Conservation (phyloP, 1,140 invertebrate species). For the Magallana angulata region DNA sequence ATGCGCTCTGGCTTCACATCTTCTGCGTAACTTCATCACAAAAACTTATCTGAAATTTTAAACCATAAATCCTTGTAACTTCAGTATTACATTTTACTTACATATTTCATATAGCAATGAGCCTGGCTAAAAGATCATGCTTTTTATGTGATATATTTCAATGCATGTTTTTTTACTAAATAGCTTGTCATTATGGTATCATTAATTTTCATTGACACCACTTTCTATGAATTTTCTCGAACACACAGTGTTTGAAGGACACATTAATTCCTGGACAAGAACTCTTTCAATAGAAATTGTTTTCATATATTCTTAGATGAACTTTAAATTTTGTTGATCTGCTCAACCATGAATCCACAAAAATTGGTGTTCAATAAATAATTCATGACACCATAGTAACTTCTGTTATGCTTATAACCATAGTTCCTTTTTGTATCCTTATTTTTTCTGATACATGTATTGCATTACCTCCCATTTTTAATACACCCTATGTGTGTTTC, state of each 20-base stretch:
- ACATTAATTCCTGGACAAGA: constrained; percentile 5
- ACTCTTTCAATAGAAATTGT: neutral
- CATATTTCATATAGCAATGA: constrained; percentile 26
- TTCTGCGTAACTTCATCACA: neutral
- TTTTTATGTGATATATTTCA: neutral
- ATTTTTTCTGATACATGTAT: neutral
- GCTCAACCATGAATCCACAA: too few species aligned
- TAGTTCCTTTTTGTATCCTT: too few species aligned
- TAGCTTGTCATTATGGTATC: neutral
- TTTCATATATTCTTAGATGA: constrained; percentile 4
- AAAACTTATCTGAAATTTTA: neutral
- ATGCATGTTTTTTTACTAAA: neutral
- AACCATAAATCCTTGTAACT: neutral
- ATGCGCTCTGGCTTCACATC: neutral
- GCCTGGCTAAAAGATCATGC: constrained; percentile 27
- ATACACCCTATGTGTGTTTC: neutral
- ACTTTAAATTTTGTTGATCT: neutral
- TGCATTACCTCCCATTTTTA: neutral
- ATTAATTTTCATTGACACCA: neutral
- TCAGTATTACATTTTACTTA: neutral
- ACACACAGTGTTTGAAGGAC: neutral
- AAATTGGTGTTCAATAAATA: too few species aligned
- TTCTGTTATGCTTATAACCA: neutral
- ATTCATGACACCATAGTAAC: neutral
- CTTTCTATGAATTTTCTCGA: neutral